phyloP scores from a whole-genome alignment of 2,888 invertebrate genomes.

The Unio pictorum region DNA sequence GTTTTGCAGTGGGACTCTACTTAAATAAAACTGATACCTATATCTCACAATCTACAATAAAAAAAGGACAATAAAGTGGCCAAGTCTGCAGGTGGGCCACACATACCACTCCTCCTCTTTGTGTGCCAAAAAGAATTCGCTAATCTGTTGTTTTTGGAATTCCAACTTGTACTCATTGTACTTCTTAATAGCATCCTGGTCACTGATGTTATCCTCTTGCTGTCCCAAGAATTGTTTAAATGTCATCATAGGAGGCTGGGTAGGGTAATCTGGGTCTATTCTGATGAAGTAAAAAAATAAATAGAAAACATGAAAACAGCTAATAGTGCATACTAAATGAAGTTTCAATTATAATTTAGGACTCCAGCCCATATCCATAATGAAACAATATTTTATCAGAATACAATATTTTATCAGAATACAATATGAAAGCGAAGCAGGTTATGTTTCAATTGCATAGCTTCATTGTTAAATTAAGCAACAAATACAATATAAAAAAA shows the following conservation, averaged over 20 bases:
- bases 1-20: too few species aligned
- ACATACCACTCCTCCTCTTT: constrained; percentile 99
- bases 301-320: not conserved
- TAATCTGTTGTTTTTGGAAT: constrained; percentile 94
- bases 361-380: too few species aligned
- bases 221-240: constrained; percentile 96
- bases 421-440: too few species aligned
- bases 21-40: too few species aligned
- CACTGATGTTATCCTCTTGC: constrained; percentile 94
- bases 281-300: constrained; percentile 15
- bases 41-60: not conserved
- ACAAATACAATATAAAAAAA: too few species aligned
- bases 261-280: constrained; percentile 75
- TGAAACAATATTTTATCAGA: too few species aligned
- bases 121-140: constrained; percentile 98
- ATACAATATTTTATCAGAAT: too few species aligned
- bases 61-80: constrained; percentile 1
- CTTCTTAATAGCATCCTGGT: constrained; percentile 96
- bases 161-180: constrained; percentile 99
- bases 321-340: not conserved
- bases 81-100: too few species aligned
- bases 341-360: too few species aligned
- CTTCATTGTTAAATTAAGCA: too few species aligned
- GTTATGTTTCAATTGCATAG: too few species aligned
- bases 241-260: constrained; percentile 95